Base-by-base conservation (phyloP, 2,113 vertebrate species). In the Microcebus murinus region DNA sequence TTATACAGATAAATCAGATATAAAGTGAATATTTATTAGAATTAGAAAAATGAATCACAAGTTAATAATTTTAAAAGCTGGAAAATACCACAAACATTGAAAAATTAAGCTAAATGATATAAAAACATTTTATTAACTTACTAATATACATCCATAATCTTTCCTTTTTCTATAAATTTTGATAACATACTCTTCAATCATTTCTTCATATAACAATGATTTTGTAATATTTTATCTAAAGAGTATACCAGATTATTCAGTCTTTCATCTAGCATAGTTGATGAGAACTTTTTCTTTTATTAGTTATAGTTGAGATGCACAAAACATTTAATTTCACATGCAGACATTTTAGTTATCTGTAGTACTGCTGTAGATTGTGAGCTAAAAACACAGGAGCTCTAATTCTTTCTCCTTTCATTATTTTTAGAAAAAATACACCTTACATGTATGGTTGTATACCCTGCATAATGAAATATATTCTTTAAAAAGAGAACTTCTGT, bases 51-150 rank as follows among this genome's bases (percentile, higher is more conserved):
- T 45, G 57, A 83, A 80, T 77, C 4, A 63, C 6, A 45, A 87
- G 14, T 83, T 77, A 94, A 91, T 88, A 36, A 34, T 70, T 81
- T 77, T 4, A 70, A 96, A 81, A 63, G 8, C 29, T 91, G n/a
- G 21, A n/a, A 80, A n/a, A 50, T 52, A 86, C 25, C 45, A 93
- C 20, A 80, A 59, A 57, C 3, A 70, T 36, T 4, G 57, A 45
- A 91, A 74, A 61, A 57, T 10, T 34, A 73, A 73, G 31, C 65
- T 48, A 87, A 87, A 79, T 34, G 34, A 29, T 4, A 20, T 27
- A 79, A 57, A 42, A 50, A 36, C 31, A 25, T n/a, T 74, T 2
- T 2, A 74, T 82, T 61, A 59, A 73, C n/a, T 85, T 93, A 48
- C 25, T 55, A 20, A 27, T 76, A 6, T 31, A 42, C 15, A 18